Evolutionary conservation across 2,113 vertebrate species (phyloP).

Genomic region (Mormyrus lacerda): DNA sequence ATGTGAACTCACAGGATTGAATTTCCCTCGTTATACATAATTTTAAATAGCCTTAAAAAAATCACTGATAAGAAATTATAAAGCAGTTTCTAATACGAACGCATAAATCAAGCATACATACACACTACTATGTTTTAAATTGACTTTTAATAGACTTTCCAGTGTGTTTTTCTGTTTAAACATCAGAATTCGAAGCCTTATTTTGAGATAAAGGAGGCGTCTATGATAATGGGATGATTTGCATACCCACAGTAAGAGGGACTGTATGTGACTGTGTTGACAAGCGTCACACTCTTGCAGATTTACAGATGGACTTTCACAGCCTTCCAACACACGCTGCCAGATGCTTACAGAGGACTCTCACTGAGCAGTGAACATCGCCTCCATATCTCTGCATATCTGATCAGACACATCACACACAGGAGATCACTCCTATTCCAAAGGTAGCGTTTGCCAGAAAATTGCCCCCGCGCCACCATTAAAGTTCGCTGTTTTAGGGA

Average conservation of each 20-base stretch:
- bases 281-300: neutral
- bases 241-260: neutral
- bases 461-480: neutral
- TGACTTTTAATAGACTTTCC: neutral
- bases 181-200: neutral
- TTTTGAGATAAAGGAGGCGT: neutral
- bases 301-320: constrained; percentile 2
- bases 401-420: neutral
- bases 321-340: neutral
- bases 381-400: neutral
- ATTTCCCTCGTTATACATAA: neutral
- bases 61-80: neutral
- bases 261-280: neutral
- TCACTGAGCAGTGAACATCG: neutral
- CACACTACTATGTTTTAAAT: neutral
- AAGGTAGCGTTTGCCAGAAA: neutral
- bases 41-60: neutral
- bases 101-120: neutral
- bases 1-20: neutral
- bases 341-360: neutral
- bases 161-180: neutral
- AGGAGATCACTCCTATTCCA: neutral
- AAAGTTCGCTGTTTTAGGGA: neutral
- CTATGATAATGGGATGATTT: neutral
- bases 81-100: neutral